Evolutionary conservation across 2,797 vertebrate genomes (phyloP), one percentile per base, ranked within the genome.

Genomic region (Tauraco hartlaubi): DNA sequence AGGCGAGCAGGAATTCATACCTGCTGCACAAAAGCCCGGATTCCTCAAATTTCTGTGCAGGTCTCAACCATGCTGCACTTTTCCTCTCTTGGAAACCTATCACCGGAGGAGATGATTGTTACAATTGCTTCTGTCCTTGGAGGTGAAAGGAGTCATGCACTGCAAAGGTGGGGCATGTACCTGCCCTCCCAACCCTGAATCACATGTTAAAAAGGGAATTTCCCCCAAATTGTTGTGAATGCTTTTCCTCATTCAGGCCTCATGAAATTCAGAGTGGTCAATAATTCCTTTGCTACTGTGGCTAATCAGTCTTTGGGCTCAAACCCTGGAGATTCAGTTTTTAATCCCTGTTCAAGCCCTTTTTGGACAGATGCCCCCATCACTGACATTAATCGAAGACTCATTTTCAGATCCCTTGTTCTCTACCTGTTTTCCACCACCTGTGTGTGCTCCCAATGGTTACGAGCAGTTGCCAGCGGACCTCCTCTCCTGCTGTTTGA

Each of bases 391-490:
- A 77, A 1, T 9, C 28, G 35, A 67, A 69, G 54, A 11, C 44
- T 67, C 4, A 1, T 10, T 2, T 43, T 77, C 58, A 74, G 52
- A 39, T 61, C 18, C 56, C 55, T 87, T 74, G 21, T 33, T 80
- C 49, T 54, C 48, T 59, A 9, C 26, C 68, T n/a, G n/a, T 61
- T 85, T 81, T 44, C 74, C 54, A 48, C 29, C 59, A 59, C 23
- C 69, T 44, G 46, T n/a, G 39, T 2, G 0, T 31, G 41, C 66
- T 87, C 51, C 41, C 46, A 26, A 9, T 1, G 4, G 26, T 20
- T 37, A 25, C 0, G 1, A n/a, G 51, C 31, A 13, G 35, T 16
- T 68, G 55, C 41, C 67, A 56, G 26, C 1, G 0, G 12, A 25
- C 6, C 52, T 61, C 23, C n/a, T 48, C n/a, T 54, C n/a, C 28